Percentiles rank a stretch among this genome's conserved stretches.
Evolutionary conservation across 1,140 invertebrate species (phyloP).

Genomic region (Zaprionus inermis): DNA sequence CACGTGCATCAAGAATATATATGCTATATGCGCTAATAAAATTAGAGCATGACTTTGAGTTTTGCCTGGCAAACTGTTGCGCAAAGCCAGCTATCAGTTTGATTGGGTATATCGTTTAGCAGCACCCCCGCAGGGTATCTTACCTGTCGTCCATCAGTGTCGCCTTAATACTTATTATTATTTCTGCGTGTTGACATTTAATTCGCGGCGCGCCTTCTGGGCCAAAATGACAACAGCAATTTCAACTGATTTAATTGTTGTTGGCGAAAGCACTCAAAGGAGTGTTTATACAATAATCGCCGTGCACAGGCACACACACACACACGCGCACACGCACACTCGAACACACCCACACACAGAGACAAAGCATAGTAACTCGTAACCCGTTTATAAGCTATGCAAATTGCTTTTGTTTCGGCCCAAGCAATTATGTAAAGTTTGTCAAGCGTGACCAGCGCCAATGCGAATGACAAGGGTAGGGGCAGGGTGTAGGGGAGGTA

Average conservation of each 20-base stretch:
- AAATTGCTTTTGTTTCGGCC: constrained; percentile 63
- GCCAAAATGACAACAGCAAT: constrained; percentile 42
- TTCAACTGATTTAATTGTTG: constrained; percentile 56
- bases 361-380: constrained; percentile 21
- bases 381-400: constrained; percentile 52
- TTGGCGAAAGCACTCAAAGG: constrained; percentile 44
- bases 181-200: constrained; percentile 40
- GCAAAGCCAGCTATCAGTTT: too few species aligned
- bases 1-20: background rate
- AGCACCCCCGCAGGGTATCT: background rate
- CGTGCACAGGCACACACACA: constrained; percentile 1
- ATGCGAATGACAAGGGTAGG: background rate
- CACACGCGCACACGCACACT: constrained; percentile 1
- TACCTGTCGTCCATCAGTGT: background rate
- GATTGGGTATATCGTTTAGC: too few species aligned
- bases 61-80: too few species aligned
- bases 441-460: constrained; percentile 51
- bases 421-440: constrained; percentile 71
- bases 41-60: background rate
- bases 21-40: background rate
- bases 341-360: background rate
- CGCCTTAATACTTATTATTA: constrained; percentile 3
- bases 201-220: constrained; percentile 34
- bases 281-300: constrained; percentile 56
- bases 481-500: background rate